phyloP scores from a whole-genome alignment of 2,888 invertebrate genomes.

The Leptura quadrifasciata region DNA sequence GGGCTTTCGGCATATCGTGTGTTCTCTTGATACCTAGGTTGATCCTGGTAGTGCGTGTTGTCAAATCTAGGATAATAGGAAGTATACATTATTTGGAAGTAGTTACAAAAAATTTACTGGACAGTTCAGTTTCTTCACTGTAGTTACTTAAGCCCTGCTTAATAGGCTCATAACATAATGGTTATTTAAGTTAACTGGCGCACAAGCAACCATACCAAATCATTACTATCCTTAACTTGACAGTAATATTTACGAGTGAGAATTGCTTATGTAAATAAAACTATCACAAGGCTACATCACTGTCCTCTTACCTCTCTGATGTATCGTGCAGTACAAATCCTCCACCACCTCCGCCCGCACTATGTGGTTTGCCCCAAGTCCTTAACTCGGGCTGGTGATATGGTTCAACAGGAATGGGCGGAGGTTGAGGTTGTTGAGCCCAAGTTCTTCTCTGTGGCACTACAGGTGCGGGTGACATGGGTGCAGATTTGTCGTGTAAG shows the following conservation, averaged over 20 bases:
- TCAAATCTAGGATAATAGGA: conserved; percentile 12
- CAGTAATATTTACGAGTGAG: no score
- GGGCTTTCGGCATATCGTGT: conserved; percentile 62
- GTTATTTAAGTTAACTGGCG: no score
- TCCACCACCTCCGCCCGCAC: conserved; percentile 68
- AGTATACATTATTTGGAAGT: no score
- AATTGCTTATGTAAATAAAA: no score
- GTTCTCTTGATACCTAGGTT: conserved; percentile 54
- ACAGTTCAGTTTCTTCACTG: no score
- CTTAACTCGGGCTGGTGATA: conserved; percentile 68
- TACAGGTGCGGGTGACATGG: conserved; percentile 69
- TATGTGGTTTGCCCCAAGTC: conserved; percentile 70
- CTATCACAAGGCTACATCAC: no score
- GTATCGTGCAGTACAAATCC: conserved; percentile 82
- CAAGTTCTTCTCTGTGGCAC: conserved; percentile 79
- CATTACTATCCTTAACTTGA: no score
- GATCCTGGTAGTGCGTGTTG: conserved; percentile 54
- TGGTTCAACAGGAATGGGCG: conserved; percentile 51
- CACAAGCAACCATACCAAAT: no score
- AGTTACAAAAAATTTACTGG: no score
- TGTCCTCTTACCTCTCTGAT: conserved; percentile 47
- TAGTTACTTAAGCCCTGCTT: no score
- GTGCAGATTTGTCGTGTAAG: conserved; percentile 80
- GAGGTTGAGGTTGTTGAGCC: conserved; percentile 74
- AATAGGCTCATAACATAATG: no score